A percentile compares a stretch with the other conserved stretches of the same genome.
Conservation (phyloP, 2,888 invertebrate genomes). For the Emesis furor region DNA sequence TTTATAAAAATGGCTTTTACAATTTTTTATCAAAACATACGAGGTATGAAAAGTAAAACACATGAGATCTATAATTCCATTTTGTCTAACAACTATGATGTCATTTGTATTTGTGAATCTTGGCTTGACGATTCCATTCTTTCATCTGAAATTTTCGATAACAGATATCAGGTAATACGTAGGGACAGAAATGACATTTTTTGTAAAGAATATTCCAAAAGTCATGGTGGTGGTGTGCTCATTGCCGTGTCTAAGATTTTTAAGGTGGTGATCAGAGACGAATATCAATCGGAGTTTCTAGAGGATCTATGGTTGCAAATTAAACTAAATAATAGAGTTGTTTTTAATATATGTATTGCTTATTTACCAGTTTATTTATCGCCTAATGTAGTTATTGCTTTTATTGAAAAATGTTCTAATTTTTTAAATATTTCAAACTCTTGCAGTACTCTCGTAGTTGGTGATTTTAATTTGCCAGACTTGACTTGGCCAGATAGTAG, state of each 20-base stretch:
- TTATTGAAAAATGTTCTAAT: background rate
- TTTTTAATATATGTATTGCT: too few species aligned
- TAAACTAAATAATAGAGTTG: background rate
- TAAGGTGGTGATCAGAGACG: background rate
- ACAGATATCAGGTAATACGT: background rate
- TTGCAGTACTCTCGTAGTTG: background rate
- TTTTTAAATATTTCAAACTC: background rate
- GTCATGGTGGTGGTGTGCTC: background rate
- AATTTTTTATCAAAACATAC: conserved; percentile 2
- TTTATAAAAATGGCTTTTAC: background rate
- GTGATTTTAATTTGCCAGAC: background rate
- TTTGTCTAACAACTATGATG: background rate
- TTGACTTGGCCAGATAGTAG: background rate
- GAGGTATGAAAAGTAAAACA: conserved; percentile 7
- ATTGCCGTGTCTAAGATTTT: background rate
- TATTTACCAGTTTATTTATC: conserved; percentile 1
- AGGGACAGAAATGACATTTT: conserved; percentile 8
- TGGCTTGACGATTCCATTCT: conserved; percentile 8
- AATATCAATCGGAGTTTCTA: conserved; percentile 22
- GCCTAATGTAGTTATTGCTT: background rate
- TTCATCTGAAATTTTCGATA: background rate
- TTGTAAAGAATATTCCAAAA: background rate
- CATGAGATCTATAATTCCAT: background rate
- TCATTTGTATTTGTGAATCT: background rate
- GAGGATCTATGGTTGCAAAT: conserved; percentile 37